Evolutionary conservation across 2,888 invertebrate species (phyloP), one percentile per base, ranked within the genome.

Genomic region (Seira sanloemensis): DNA sequence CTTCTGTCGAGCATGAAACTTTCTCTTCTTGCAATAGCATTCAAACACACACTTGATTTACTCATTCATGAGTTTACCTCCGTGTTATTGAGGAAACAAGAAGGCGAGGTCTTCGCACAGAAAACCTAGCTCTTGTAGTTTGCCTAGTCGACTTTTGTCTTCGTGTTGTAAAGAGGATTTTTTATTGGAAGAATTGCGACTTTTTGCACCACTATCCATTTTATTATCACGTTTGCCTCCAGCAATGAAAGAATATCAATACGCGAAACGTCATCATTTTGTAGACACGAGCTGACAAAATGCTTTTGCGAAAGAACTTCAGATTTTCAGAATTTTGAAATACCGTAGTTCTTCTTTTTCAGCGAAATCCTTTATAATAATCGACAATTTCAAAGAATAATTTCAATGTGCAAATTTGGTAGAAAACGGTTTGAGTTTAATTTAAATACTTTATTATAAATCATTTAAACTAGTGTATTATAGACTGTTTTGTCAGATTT

Each of bases 191-290:
- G 5, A 12, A 37, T 37, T 12, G 37, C 69, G 75, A 75, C 75
- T 81, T 81, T 58, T 37, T 37, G n/a, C 65, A 69, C 46, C 71
- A 27, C 27, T 68, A 69, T 75, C 75, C 62, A 81, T 81, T 81
- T 81, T 81, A 81, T 81, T 81, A 81, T 62, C 68, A 69, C 37
- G 68, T 74, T n/a, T 80, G 74, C 80, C 80, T 80, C 74, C 26
- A 80, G 80, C 23, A 66, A 50, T 23, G 19, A 5, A 1, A 21
- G 67, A 79, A 79, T 79, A 79, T 66, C 72, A 79, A 67, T 72
- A 54, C 21, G 65, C 37, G 4, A 4, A 37, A 7, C 37, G 37
- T 37, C 37, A 37, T 37, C 37, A 37, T 37, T 37, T 37, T 37
- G 37, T 12, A 4, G 12, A 7, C 37, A 37, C 37, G 5, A 7